Evolutionary conservation across 2,113 vertebrate genomes (phyloP).

Genomic region (Chloroceryle aenea): DNA sequence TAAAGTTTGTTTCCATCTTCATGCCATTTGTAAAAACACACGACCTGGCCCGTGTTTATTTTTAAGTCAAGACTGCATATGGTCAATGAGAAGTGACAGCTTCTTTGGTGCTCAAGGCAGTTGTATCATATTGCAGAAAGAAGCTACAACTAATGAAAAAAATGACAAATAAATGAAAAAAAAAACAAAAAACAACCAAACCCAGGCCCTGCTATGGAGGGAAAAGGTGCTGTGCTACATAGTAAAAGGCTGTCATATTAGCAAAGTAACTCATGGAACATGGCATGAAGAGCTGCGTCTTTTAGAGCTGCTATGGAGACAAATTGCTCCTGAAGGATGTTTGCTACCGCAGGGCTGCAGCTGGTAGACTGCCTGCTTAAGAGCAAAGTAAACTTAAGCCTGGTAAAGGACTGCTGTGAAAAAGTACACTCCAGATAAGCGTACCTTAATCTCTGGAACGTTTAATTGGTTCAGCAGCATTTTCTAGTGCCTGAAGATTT

Average conservation of each 20-base stretch:
- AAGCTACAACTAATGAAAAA: background rate
- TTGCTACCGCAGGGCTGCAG: background rate
- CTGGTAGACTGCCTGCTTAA: background rate
- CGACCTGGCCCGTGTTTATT: background rate
- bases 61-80: background rate
- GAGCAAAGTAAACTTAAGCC: slow-evolving; percentile 22
- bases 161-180: background rate
- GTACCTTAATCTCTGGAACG: background rate
- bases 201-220: background rate
- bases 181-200: background rate
- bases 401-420: background rate
- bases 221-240: background rate
- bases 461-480: slow-evolving; percentile 5
- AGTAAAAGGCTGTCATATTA: background rate
- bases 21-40: background rate
- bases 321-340: background rate
- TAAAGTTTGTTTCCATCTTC: background rate
- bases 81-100: background rate
- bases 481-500: slow-evolving; percentile 3
- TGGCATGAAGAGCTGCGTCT: background rate
- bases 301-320: background rate
- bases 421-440: slow-evolving; percentile 27
- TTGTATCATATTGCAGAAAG: background rate
- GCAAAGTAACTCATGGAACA: background rate
- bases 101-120: background rate